These are phyloP conservation scores for Blennius ocellaris DNA, from an alignment of 2,113 vertebrate genomes.

Conservation along the genomic window DNA sequence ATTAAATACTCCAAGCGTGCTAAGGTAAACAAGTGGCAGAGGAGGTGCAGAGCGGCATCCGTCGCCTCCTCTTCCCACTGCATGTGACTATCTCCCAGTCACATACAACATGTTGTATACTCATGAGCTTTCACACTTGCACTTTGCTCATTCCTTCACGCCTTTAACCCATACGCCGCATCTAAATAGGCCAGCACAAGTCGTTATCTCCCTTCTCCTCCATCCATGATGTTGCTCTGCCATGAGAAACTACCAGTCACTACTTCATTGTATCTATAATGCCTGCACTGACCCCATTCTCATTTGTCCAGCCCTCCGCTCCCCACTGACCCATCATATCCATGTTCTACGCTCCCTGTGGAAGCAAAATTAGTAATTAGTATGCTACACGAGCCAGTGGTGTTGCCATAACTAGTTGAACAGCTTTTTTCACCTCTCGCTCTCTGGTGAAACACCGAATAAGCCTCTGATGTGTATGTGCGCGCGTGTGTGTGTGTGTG, in stretches of 20 bases:
- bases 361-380: slow-evolving; percentile 69
- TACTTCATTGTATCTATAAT: slow-evolving; percentile 59
- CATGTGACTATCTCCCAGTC: neutral
- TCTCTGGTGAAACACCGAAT: slow-evolving; percentile 19
- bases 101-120: slow-evolving; percentile 3
- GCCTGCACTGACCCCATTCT: slow-evolving; percentile 60
- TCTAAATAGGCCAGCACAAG: slow-evolving; percentile 34
- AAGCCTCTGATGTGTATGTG: slow-evolving; percentile 28
- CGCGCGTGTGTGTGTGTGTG: slow-evolving; percentile 1
- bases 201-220: slow-evolving; percentile 16
- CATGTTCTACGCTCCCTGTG: slow-evolving; percentile 32
- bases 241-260: slow-evolving; percentile 42
- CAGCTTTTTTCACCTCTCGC: slow-evolving; percentile 56
- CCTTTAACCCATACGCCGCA: slow-evolving; percentile 10
- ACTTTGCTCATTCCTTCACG: slow-evolving; percentile 50
- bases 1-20: slow-evolving; percentile 12
- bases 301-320: slow-evolving; percentile 34
- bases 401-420: slow-evolving; percentile 71
- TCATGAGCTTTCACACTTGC: slow-evolving; percentile 38
- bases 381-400: slow-evolving; percentile 66
- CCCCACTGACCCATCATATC: slow-evolving; percentile 43
- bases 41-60: slow-evolving; percentile 21
- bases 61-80: slow-evolving; percentile 7
- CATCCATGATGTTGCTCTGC: slow-evolving; percentile 6
- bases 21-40: slow-evolving; percentile 44